Conservation (phyloP, 2,113 vertebrate genomes). For the Falco punctatus region DNA sequence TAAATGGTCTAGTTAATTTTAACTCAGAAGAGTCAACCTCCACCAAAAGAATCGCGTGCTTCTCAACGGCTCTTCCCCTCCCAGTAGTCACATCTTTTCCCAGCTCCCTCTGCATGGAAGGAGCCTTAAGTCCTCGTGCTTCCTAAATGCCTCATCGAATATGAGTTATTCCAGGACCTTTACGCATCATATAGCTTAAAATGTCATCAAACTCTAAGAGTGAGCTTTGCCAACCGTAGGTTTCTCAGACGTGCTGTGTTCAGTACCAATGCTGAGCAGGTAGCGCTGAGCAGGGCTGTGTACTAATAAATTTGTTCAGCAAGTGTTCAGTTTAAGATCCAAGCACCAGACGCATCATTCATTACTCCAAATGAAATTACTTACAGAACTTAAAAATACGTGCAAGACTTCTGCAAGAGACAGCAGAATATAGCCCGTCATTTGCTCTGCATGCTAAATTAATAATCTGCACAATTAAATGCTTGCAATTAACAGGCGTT, state of each 20-base stretch:
- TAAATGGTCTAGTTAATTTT: neutral
- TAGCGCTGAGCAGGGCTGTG: neutral
- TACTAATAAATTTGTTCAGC: neutral
- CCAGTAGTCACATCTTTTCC: neutral
- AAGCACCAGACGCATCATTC: neutral
- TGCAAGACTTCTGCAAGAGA: neutral
- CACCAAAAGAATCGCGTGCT: neutral
- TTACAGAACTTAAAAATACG: neutral
- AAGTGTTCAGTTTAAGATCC: neutral
- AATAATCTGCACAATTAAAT: conserved; percentile 34
- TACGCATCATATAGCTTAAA: neutral
- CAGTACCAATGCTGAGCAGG: neutral
- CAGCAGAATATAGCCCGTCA: neutral
- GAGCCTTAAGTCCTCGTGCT: neutral
- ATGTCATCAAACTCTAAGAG: neutral
- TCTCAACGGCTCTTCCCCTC: neutral
- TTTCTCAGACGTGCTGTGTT: neutral
- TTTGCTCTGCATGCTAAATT: conserved; percentile 33
- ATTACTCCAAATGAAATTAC: conserved; percentile 11
- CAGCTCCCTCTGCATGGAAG: neutral
- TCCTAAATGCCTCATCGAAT: neutral
- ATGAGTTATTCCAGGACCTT: neutral
- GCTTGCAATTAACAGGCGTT: conserved; percentile 23
- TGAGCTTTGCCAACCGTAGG: neutral
- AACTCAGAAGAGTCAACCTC: neutral